These are phyloP conservation scores for Actinostola sp. DNA, from an alignment of 92 coral and sea anemone species.

Conservation along the genomic window DNA sequence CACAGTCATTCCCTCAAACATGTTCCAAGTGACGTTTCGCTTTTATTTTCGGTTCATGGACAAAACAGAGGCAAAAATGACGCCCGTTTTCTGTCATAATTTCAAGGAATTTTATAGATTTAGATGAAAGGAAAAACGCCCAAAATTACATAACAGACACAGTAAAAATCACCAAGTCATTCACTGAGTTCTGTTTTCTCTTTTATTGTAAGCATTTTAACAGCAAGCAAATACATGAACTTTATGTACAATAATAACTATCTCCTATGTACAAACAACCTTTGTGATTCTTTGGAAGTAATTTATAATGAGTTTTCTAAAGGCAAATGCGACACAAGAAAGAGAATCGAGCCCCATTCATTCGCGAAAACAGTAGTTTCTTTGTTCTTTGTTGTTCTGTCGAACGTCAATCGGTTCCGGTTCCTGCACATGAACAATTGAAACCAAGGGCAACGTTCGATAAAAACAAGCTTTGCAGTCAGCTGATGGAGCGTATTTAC, in stretches of 20 bases:
- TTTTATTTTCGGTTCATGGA: neutral
- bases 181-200: neutral
- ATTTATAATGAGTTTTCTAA: neutral
- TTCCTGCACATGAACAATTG: conserved; percentile 52
- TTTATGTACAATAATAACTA: neutral
- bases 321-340: neutral
- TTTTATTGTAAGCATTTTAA: conserved; percentile 4
- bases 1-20: neutral
- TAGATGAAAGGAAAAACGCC: neutral
- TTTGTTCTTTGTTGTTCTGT: conserved; percentile 20
- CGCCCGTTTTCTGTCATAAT: neutral
- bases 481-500: conserved; percentile 52
- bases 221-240: neutral
- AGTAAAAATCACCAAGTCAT: neutral
- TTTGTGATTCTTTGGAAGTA: neutral
- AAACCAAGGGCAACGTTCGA: conserved; percentile 66
- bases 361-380: conserved; percentile 11
- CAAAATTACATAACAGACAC: neutral
- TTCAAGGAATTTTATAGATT: neutral
- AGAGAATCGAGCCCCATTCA: conserved; percentile 1
- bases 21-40: neutral
- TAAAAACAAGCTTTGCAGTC: conserved; percentile 60
- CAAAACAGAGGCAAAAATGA: neutral
- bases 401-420: conserved; percentile 43
- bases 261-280: conserved; percentile 1